Base-by-base conservation (phyloP, 2,797 vertebrate species). In the Hypotaenidia philippensis region DNA sequence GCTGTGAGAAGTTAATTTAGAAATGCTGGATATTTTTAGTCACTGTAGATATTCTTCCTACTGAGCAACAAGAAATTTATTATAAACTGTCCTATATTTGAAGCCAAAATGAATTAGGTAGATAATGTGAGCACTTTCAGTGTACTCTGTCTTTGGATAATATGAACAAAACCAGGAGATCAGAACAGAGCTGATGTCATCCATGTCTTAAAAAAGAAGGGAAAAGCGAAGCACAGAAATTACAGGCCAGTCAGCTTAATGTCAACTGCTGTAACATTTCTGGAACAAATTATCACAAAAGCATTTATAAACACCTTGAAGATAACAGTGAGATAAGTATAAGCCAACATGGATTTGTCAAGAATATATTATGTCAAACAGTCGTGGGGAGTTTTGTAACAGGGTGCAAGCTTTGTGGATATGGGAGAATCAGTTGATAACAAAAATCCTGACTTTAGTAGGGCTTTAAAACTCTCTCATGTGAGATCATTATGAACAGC, bases 201-300 rank as follows among this genome's bases (percentile, higher is more conserved):
- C 75, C 31, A 25, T 36, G 31, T 66, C 52, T 91, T 82, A 70
- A 77, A 76, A 78, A 87, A 44, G 47, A 89, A 77, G 38, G 32
- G 19, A 56, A 64, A 86, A 71, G 47, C 86, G 61, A 68, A 88
- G 45, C 55, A 29, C 44, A 69, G 55, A 93, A 89, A 89, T 87
- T 83, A 87, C 56, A 74, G 60, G 47, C 40, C 91, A 95, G 84
- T 92, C 87, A 87, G 87, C 92, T 96, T 93, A 93, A 77, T 83
- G 92, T 93, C 94, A 90, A 44, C 86, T 40, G 38, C 41, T 78
- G 50, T 55, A 65, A 79, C n/a, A 49, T 76, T 90, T 87, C 68
- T 84, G 63, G 52, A 87, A 91, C 55, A 92, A 95, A 93, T 87
- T 84, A 87, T 89, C 63, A 79, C 49, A 65, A 40, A 44, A 76